Evolutionary conservation across 2,113 vertebrate species (phyloP).

Genomic region (Limanda limanda): DNA sequence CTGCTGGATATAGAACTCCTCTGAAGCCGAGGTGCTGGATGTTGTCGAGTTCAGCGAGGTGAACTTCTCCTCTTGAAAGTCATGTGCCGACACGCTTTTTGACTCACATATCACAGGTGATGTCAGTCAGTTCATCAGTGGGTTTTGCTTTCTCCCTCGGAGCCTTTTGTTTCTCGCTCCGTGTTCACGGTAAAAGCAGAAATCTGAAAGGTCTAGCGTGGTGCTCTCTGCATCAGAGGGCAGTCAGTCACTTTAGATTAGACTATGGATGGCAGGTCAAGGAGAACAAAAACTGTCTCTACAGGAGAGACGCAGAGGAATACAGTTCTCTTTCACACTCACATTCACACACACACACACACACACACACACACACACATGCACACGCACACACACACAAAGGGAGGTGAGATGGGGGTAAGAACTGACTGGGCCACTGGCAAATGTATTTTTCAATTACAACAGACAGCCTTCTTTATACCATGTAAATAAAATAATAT

Average conservation of each 20-base stretch:
- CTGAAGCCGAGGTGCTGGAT: constrained; percentile 23
- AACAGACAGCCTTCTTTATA: background rate
- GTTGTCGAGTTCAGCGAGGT: constrained; percentile 45
- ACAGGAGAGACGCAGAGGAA: constrained; percentile 51
- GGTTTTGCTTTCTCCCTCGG: constrained; percentile 66
- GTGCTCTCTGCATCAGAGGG: constrained; percentile 71
- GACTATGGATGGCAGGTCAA: constrained; percentile 80
- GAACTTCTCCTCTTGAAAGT: constrained; percentile 63
- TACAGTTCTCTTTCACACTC: constrained; percentile 49
- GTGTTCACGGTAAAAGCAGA: constrained; percentile 64
- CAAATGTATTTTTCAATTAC: constrained; percentile 34
- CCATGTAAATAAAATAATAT: no score
- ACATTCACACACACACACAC: background rate
- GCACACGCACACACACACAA: background rate
- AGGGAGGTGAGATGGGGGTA: constrained; percentile 22
- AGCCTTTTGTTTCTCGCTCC: constrained; percentile 67
- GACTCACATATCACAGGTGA: constrained; percentile 71
- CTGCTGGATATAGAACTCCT: constrained; percentile 12
- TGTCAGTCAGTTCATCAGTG: constrained; percentile 78
- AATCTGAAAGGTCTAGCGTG: constrained; percentile 74
- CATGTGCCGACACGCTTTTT: constrained; percentile 50
- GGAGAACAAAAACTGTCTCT: constrained; percentile 74
- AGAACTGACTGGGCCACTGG: constrained; percentile 22
- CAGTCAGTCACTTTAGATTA: constrained; percentile 81
- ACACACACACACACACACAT: constrained; percentile 6